Evolutionary conservation across 2,888 invertebrate genomes (phyloP), one percentile per base, ranked within the genome.

Genomic region (Drosophila nr. perissopoda): DNA sequence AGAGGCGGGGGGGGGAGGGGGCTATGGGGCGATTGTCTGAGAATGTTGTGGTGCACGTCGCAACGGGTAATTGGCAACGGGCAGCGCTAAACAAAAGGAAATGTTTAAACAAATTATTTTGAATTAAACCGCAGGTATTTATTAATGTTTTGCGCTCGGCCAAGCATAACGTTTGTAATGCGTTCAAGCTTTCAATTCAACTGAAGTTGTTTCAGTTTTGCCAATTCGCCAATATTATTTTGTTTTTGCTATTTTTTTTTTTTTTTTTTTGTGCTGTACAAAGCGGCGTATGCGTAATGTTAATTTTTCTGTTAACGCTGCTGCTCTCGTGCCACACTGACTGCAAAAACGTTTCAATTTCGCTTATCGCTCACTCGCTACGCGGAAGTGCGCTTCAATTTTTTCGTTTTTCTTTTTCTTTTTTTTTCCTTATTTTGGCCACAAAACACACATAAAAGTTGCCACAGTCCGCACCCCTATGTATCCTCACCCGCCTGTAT

Each of bases 21-120:
- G 29, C 25, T 16, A 6, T 18, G n/a, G 48, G 31, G 53, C 34
- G 31, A 18, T 40, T 51, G 64, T 70, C 78, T 80, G 80, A 68
- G 76, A 71, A 76, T 80, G 76, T 54, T 80, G 80, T 52, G 69
- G 75, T 69, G 76, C 62, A 64, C 72, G 59, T 67, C 67, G 34
- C 61, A 69, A 65, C 62, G 60, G 61, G 66, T 76, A 80, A 80
- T 80, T 78, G 81, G 57, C 68, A 76, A 63, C 66, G 76, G 76
- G 71, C 78, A 71, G 78, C 65, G 67, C 63, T 80, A 87, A 90
- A 87, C 79, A 90, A 89, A 82, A 87, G 87, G 85, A 83, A 87
- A 88, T 88, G 88, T 90, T 88, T 90, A 89, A 88, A 89, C 88
- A 88, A 88, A 88, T 89, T 88, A 88, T 88, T 88, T 90, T 81